These are phyloP conservation scores for Sarcoramphus papa DNA, from an alignment of 2,797 vertebrate genomes.

Conservation along the genomic window DNA sequence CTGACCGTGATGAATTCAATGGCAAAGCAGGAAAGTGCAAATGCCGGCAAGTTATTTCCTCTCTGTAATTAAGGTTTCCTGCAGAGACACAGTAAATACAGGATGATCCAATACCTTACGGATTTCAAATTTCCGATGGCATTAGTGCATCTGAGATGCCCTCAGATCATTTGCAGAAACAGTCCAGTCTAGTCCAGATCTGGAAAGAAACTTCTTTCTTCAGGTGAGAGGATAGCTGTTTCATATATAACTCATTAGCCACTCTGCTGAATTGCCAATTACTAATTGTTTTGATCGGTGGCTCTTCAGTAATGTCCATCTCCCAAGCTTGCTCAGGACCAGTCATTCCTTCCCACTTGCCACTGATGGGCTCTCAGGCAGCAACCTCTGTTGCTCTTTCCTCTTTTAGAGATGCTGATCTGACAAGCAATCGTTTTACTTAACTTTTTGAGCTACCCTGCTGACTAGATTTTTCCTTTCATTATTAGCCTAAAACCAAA, in stretches of 20 bases:
- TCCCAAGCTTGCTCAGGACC: background rate
- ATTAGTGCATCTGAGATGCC: conserved; percentile 33
- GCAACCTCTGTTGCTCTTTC: background rate
- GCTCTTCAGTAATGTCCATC: background rate
- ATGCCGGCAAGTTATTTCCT: conserved; percentile 53
- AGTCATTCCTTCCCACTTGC: background rate
- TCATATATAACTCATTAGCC: background rate
- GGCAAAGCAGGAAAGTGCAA: conserved; percentile 48
- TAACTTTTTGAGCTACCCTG: background rate
- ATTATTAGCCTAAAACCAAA: conserved; percentile 6
- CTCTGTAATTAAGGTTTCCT: conserved; percentile 54
- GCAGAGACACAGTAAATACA: conserved; percentile 40
- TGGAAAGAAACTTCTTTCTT: conserved; percentile 13
- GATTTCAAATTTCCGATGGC: conserved; percentile 56
- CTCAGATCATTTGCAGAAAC: background rate
- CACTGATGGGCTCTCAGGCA: background rate
- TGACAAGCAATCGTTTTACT: background rate
- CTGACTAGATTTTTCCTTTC: background rate
- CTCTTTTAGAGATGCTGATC: background rate
- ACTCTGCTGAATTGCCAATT: background rate
- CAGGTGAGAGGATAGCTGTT: background rate
- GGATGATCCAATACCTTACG: conserved; percentile 34
- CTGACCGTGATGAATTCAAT: conserved; percentile 12
- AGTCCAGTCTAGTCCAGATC: background rate
- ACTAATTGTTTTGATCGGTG: background rate